These are phyloP conservation scores for Sterna hirundo DNA, from an alignment of 2,113 vertebrate genomes.

Conservation along the genomic window DNA sequence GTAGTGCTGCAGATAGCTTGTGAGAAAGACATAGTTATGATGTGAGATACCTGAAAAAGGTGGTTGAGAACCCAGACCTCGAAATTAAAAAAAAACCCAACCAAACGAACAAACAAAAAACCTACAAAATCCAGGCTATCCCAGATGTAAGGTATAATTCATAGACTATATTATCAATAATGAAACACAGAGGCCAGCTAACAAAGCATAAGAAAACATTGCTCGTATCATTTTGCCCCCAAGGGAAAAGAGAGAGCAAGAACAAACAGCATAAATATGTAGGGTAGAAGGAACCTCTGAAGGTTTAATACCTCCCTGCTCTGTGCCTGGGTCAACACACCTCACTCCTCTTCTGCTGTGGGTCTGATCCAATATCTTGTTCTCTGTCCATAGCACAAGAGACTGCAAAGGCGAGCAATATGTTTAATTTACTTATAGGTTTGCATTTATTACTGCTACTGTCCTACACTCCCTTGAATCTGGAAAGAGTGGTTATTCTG, in stretches of 20 bases:
- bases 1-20: background rate
- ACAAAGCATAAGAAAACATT: background rate
- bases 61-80: background rate
- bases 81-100: background rate
- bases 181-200: background rate
- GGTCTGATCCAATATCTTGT: background rate
- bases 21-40: background rate
- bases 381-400: background rate
- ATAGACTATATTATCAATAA: slow-evolving; percentile 8
- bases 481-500: background rate
- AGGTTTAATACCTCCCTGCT: background rate
- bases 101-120: background rate
- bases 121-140: background rate
- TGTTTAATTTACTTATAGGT: background rate
- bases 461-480: background rate
- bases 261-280: background rate
- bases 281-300: background rate
- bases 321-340: background rate
- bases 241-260: background rate
- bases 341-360: background rate
- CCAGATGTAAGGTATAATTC: background rate
- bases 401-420: background rate
- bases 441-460: background rate
- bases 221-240: background rate
- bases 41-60: background rate